A percentile compares a stretch with the other conserved stretches of the same genome.
Evolutionary conservation across 2,888 invertebrate genomes (phyloP).

Genomic region (Horisme vitalbata): DNA sequence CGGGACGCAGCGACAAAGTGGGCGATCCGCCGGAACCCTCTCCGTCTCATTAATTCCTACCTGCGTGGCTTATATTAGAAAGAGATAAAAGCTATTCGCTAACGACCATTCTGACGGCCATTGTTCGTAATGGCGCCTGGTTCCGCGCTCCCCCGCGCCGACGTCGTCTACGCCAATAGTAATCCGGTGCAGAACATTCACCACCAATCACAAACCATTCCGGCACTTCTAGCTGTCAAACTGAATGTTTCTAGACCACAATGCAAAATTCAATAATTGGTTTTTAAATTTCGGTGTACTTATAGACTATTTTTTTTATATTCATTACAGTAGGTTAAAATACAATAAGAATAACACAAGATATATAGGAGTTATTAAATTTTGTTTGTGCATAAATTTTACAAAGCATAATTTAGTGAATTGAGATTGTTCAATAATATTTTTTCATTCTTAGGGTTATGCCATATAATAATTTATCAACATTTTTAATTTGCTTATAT

Average conservation of each 20-base stretch:
- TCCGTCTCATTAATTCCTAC: constrained; percentile 82
- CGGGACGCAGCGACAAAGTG: constrained; percentile 54
- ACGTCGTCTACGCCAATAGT: constrained; percentile 79
- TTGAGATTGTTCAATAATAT: no score
- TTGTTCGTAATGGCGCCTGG: constrained; percentile 80
- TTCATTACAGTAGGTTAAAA: no score
- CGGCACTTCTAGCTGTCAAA: constrained; percentile 82
- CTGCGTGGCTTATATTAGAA: constrained; percentile 81
- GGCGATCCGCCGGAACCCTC: constrained; percentile 72
- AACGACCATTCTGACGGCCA: constrained; percentile 79
- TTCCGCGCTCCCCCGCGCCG: constrained; percentile 69
- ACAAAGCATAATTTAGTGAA: no score
- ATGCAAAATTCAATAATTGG: constrained; percentile 48
- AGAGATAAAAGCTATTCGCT: constrained; percentile 83
- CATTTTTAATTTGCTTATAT: no score
- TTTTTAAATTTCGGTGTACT: background rate
- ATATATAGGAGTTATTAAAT: no score
- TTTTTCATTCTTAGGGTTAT: no score
- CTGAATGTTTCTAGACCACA: constrained; percentile 71
- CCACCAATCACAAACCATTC: constrained; percentile 83
- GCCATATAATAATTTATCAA: no score
- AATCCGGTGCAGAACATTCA: constrained; percentile 81
- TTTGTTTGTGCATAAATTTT: no score
- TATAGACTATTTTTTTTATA: no score
- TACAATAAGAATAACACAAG: no score